These are phyloP conservation scores for Cygnus atratus DNA, from an alignment of 2,113 vertebrate species.

Conservation along the genomic window DNA sequence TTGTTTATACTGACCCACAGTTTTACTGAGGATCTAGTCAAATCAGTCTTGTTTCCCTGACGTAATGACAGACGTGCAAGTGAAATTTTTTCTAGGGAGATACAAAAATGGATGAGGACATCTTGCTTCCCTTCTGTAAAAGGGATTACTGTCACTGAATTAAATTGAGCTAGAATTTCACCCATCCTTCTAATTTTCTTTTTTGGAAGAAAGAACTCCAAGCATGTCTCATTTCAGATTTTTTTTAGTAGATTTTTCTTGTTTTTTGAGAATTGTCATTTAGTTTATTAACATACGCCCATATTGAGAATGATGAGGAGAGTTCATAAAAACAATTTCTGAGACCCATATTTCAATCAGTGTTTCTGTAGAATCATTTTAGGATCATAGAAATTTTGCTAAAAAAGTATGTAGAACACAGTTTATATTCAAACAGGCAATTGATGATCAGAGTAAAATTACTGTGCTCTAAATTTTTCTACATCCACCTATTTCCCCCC, in stretches of 20 bases:
- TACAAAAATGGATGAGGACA: fast-evolving
- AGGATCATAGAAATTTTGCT: background rate
- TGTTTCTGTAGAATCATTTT: background rate
- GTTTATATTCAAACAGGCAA: background rate
- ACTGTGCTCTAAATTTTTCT: conserved; percentile 65
- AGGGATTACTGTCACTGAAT: background rate
- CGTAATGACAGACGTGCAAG: background rate
- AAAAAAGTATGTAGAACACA: background rate
- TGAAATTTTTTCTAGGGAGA: background rate
- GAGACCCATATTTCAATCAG: background rate
- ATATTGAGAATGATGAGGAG: background rate
- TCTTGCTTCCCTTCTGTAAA: background rate
- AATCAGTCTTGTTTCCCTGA: background rate
- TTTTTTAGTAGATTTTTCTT: background rate
- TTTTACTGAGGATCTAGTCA: background rate
- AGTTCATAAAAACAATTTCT: background rate
- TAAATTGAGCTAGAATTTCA: background rate
- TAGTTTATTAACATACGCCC: background rate
- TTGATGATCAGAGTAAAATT: conserved; percentile 59
- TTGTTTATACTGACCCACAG: fast-evolving
- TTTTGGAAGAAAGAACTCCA: background rate
- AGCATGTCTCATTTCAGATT: background rate
- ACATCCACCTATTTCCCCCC: conserved; percentile 57
- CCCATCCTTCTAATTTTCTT: background rate
- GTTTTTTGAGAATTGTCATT: background rate